phyloP scores from a whole-genome alignment of 1,140 invertebrate genomes.

The Drosophila jambulina region DNA sequence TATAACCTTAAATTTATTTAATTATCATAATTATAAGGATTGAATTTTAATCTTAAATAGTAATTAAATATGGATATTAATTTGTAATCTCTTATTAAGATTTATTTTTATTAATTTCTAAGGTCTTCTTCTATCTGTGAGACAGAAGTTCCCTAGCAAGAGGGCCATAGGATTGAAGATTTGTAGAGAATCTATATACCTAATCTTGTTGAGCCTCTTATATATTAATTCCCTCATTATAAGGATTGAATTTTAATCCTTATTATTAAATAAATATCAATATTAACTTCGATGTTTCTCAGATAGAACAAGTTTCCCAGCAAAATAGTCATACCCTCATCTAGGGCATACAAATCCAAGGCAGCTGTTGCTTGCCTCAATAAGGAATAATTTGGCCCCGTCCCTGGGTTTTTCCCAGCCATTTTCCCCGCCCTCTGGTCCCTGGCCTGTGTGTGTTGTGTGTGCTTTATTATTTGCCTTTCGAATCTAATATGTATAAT shows the following conservation, averaged over 20 bases:
- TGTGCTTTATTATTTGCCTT: constrained; percentile 55
- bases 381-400: constrained; percentile 48
- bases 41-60: background rate
- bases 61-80: background rate
- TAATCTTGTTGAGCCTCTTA: too few relatives aligned
- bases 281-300: background rate
- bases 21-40: too few relatives aligned
- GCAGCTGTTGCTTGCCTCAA: constrained; percentile 62
- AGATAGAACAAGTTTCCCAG: background rate
- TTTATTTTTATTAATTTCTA: background rate
- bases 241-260: too few relatives aligned
- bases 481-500: constrained; percentile 61
- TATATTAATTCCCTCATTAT: too few relatives aligned
- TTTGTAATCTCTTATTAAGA: background rate
- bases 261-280: too few relatives aligned
- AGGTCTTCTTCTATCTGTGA: too few relatives aligned
- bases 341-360: constrained; percentile 4
- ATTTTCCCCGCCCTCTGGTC: background rate
- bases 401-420: constrained; percentile 12
- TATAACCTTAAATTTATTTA: too few relatives aligned
- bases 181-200: too few relatives aligned
- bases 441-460: background rate
- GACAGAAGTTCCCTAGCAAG: too few relatives aligned
- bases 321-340: background rate
- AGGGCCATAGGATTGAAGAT: too few relatives aligned